These are phyloP conservation scores for Chaetorhynchus papuensis DNA, from an alignment of 2,113 vertebrate genomes.

Conservation along the genomic window DNA sequence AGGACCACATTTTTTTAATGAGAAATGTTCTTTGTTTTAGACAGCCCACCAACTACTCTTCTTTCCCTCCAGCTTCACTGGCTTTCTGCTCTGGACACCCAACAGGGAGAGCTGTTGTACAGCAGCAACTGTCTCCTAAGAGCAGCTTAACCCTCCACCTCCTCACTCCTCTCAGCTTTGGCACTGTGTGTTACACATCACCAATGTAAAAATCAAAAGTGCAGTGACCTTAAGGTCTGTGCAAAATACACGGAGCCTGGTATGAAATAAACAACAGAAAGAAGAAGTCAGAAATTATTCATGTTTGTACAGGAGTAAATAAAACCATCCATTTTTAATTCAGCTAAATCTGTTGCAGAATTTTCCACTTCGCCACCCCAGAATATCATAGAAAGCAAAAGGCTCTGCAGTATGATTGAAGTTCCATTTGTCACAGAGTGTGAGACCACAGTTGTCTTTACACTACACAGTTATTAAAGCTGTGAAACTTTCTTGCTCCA, in stretches of 20 bases:
- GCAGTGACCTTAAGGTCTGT: background rate
- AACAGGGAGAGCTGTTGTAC: conserved; percentile 63
- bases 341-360: conserved; percentile 24
- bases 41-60: background rate
- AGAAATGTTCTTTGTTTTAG: background rate
- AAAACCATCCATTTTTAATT: conserved; percentile 46
- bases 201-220: background rate
- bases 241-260: background rate
- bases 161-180: background rate
- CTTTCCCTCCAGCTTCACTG: background rate
- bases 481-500: background rate
- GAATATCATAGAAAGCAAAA: conserved; percentile 1
- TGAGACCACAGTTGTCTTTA: background rate
- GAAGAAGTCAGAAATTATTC: conserved; percentile 39
- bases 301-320: conserved; percentile 22
- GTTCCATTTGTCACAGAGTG: background rate
- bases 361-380: conserved; percentile 20
- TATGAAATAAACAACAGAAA: conserved; percentile 27
- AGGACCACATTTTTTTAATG: conserved; percentile 22
- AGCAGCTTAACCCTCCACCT: background rate
- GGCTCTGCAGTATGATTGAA: background rate
- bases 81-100: background rate
- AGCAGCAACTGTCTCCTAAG: background rate
- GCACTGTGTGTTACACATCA: background rate
- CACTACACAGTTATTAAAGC: background rate